phyloP scores from a whole-genome alignment of 2,113 vertebrate species.

The Perca schrenkii region DNA sequence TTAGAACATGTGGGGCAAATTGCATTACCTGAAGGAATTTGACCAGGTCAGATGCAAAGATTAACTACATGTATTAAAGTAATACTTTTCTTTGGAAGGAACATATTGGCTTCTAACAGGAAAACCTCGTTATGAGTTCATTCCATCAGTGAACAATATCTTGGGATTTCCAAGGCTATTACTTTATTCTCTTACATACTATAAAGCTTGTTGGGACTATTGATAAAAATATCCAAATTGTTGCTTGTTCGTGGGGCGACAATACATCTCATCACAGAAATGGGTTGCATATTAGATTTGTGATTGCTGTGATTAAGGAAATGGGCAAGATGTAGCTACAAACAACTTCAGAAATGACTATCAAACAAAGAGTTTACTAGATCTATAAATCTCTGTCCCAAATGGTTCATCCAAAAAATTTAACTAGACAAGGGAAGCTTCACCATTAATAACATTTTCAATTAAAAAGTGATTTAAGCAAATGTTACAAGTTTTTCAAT shows the following conservation, averaged over 20 bases:
- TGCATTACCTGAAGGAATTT: slow-evolving; percentile 80
- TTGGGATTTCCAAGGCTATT: slow-evolving; percentile 50
- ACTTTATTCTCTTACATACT: slow-evolving; percentile 28
- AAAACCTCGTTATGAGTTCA: slow-evolving; percentile 65
- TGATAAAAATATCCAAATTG: slow-evolving; percentile 42
- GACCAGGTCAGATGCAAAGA: slow-evolving; percentile 80
- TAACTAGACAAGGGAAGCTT: not conserved
- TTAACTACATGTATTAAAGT: slow-evolving; percentile 70
- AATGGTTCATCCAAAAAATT: not conserved
- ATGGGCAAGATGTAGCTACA: not conserved
- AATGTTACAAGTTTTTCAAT: not conserved
- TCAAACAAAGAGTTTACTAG: not conserved
- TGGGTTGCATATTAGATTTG: not conserved
- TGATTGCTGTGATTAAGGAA: not conserved
- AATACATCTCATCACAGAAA: slow-evolving; percentile 7
- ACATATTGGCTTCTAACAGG: slow-evolving; percentile 38
- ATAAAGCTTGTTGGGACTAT: slow-evolving; percentile 30
- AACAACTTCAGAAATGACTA: not conserved
- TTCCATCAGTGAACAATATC: slow-evolving; percentile 62
- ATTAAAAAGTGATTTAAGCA: not conserved
- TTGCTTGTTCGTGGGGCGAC: slow-evolving; percentile 6
- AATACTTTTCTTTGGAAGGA: slow-evolving; percentile 55
- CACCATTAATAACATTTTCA: not conserved
- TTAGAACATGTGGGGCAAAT: slow-evolving; percentile 70
- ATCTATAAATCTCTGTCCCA: not conserved